A percentile compares a stretch with the other conserved stretches of the same genome.
Conservation (phyloP, 64 coral and sea anemone genomes). For the Anthopleura sola region DNA sequence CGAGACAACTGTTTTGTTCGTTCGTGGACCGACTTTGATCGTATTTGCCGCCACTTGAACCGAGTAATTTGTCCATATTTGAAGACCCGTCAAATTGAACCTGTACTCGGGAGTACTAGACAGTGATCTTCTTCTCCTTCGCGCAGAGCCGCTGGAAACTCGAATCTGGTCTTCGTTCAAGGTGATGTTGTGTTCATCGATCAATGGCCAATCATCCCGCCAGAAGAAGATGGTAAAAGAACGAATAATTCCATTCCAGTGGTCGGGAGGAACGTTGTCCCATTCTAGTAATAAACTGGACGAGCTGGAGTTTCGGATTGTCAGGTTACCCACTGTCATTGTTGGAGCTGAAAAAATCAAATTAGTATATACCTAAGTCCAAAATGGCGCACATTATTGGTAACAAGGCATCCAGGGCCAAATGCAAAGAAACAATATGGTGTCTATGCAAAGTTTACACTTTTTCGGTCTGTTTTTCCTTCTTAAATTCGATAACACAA, state of each 20-base stretch:
- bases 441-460: no score
- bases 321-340: not conserved
- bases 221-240: conserved; percentile 25
- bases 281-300: conserved; percentile 22
- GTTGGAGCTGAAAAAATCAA: conserved; percentile 18
- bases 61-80: conserved; percentile 47
- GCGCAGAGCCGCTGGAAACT: not conserved
- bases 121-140: not conserved
- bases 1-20: not conserved
- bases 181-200: not conserved
- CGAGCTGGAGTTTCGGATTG: conserved; percentile 1
- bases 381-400: no score
- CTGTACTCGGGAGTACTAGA: not conserved
- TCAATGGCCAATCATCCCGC: not conserved
- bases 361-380: not conserved
- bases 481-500: no score
- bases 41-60: conserved; percentile 27
- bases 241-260: conserved; percentile 9
- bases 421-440: no score
- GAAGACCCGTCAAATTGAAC: not conserved
- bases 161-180: not conserved
- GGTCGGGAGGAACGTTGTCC: not conserved
- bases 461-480: no score
- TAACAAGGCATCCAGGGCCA: no score
- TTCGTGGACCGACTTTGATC: conserved; percentile 23